Conservation (phyloP, 2,888 invertebrate genomes). For the Acronicta aceris region DNA sequence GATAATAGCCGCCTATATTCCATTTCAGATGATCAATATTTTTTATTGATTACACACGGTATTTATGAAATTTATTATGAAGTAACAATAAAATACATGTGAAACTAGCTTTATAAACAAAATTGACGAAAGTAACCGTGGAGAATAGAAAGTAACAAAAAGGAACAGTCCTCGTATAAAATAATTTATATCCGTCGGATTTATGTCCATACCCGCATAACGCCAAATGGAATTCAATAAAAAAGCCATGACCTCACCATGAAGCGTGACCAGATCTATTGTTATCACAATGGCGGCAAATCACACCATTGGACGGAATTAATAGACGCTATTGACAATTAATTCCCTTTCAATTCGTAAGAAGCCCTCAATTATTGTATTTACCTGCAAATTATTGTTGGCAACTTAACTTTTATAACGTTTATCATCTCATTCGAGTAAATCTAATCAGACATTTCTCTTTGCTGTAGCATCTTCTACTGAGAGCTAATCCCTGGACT, state of each 20-base stretch:
- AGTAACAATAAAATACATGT: background rate
- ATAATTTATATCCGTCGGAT: conserved; percentile 51
- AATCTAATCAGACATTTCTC: too few relatives aligned
- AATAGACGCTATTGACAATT: conserved; percentile 56
- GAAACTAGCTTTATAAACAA: background rate
- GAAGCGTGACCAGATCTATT: conserved; percentile 69
- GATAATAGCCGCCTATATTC: too few relatives aligned
- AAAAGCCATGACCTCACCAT: conserved; percentile 76
- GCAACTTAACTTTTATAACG: background rate
- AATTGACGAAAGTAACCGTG: background rate
- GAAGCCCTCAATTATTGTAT: conserved; percentile 32
- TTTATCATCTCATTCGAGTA: background rate
- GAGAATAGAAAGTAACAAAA: conserved; percentile 38
- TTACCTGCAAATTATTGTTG: conserved; percentile 28
- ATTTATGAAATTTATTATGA: background rate
- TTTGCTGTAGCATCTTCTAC: too few relatives aligned
- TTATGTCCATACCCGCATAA: conserved; percentile 75
- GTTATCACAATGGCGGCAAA: conserved; percentile 73
- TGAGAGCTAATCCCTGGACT: too few relatives aligned
- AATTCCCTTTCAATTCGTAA: conserved; percentile 49
- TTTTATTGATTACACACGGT: too few relatives aligned
- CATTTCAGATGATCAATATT: too few relatives aligned
- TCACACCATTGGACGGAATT: conserved; percentile 64
- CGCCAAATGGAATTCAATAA: conserved; percentile 78
- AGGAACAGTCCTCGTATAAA: conserved; percentile 21